Evolutionary conservation across 2,113 vertebrate species (phyloP).

Genomic region (Perca flavescens): DNA sequence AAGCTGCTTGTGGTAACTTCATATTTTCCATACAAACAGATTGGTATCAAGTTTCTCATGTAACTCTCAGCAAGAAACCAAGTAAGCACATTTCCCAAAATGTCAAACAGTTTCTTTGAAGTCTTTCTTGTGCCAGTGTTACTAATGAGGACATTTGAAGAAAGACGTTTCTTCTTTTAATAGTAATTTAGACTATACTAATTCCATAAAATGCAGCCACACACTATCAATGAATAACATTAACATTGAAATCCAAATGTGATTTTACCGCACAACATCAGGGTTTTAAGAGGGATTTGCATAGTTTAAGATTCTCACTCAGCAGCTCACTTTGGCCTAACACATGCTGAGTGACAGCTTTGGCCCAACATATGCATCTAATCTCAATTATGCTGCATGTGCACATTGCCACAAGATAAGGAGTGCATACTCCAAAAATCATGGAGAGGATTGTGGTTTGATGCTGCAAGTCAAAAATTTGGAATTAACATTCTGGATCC

Average conservation of each 20-base stretch:
- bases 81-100: background rate
- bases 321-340: constrained; percentile 38
- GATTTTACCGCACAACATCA: constrained; percentile 34
- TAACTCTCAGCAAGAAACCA: background rate
- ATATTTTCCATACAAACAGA: background rate
- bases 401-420: constrained; percentile 55
- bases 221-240: constrained; percentile 46
- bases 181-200: constrained; percentile 3
- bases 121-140: background rate
- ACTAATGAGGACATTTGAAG: background rate
- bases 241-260: constrained; percentile 30
- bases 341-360: constrained; percentile 36
- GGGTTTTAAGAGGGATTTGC: constrained; percentile 67
- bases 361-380: constrained; percentile 44
- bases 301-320: constrained; percentile 57
- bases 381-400: constrained; percentile 59
- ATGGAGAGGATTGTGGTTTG: constrained; percentile 5
- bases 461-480: constrained; percentile 18
- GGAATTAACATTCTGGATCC: constrained; percentile 10
- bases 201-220: constrained; percentile 33
- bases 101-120: background rate
- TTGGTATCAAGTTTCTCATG: background rate
- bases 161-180: background rate
- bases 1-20: background rate
- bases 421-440: constrained; percentile 1